Evolutionary conservation across 1,140 invertebrate genomes (phyloP).

Genomic region (Pseudomyrmex dendroicus): DNA sequence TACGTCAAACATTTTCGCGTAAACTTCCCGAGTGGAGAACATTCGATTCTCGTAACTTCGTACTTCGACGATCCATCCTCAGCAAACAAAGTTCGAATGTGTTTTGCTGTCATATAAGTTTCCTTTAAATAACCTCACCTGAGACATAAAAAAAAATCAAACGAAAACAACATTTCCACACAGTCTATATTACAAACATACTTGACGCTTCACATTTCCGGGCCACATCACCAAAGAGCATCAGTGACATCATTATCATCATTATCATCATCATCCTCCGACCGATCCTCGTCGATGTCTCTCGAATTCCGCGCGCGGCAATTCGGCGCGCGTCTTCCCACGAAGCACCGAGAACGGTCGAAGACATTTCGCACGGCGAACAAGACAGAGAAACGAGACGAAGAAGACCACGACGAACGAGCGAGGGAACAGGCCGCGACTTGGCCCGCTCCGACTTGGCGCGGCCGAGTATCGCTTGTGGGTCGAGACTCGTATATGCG

Average conservation of each 20-base stretch:
- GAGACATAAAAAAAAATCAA: not conserved
- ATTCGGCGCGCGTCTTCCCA: not conserved
- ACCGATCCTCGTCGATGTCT: slow-evolving; percentile 11
- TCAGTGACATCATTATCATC: not conserved
- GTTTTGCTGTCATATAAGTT: not conserved
- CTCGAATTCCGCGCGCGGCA: not conserved
- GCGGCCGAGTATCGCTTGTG: slow-evolving; percentile 77
- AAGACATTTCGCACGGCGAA: slow-evolving; percentile 12
- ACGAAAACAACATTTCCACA: not conserved
- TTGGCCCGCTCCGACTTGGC: slow-evolving; percentile 63
- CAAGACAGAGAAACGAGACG: slow-evolving; percentile 8
- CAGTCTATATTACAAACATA: slow-evolving; percentile 14
- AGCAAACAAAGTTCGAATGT: no score
- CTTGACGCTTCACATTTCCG: slow-evolving; percentile 26
- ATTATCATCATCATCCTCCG: slow-evolving; percentile 25
- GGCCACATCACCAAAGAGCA: not conserved
- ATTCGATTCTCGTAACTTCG: slow-evolving; percentile 22
- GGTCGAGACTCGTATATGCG: slow-evolving; percentile 78
- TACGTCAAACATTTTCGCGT: slow-evolving; percentile 21
- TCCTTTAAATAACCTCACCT: not conserved
- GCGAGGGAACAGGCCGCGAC: slow-evolving; percentile 44
- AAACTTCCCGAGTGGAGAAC: not conserved
- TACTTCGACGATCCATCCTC: slow-evolving; percentile 8
- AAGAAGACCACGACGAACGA: slow-evolving; percentile 12
- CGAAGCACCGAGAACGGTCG: not conserved